These are phyloP conservation scores for Botia almorhae DNA, from an alignment of 2,797 vertebrate species.

Conservation along the genomic window DNA sequence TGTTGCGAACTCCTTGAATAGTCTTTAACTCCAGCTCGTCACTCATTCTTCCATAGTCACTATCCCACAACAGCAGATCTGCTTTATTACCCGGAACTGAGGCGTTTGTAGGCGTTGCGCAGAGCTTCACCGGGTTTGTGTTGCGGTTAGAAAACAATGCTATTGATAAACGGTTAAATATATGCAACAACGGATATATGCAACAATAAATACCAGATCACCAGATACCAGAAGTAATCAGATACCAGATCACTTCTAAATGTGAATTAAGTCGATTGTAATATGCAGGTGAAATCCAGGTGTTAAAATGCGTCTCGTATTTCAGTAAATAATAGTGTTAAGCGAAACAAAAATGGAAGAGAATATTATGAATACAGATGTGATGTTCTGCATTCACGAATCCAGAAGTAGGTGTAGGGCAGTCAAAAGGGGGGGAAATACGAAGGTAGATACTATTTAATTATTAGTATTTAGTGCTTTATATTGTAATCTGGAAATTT, in stretches of 20 bases:
- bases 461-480: too few species aligned
- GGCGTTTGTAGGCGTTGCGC: background rate
- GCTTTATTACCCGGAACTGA: slow-evolving; percentile 28
- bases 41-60: slow-evolving; percentile 19
- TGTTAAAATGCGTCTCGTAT: slow-evolving; percentile 9
- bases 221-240: too few species aligned
- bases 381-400: background rate
- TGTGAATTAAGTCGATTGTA: background rate
- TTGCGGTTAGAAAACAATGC: background rate
- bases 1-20: background rate
- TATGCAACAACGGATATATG: background rate
- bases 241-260: background rate
- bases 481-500: too few species aligned
- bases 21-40: slow-evolving; percentile 26
- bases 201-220: background rate
- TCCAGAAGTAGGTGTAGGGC: background rate
- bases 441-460: too few species aligned
- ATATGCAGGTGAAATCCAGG: background rate
- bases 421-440: background rate
- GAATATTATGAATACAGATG: background rate
- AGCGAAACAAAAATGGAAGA: slow-evolving; percentile 11
- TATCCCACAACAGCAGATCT: background rate
- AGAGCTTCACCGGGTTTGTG: too few species aligned
- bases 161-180: background rate
- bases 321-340: background rate